Conservation (phyloP, 2,797 vertebrate genomes). For the Morelia viridis region DNA sequence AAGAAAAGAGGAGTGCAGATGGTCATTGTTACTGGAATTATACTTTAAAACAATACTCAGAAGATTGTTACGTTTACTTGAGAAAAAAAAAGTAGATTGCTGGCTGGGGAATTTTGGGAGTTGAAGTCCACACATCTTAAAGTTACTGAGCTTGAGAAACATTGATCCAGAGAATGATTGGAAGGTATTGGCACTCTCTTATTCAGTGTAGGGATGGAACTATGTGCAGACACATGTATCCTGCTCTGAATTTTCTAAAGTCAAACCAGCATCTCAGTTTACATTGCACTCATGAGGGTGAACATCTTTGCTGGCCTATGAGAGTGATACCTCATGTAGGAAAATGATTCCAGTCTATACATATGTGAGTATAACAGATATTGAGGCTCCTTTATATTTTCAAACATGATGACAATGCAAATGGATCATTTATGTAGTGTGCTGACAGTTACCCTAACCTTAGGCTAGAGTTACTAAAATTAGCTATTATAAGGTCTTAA, state of each 20-base stretch:
- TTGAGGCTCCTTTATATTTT: not conserved
- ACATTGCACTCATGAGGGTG: not conserved
- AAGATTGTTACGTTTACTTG: too few species aligned
- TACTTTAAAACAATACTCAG: not conserved
- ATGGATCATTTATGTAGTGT: conserved; percentile 1
- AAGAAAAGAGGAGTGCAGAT: not conserved
- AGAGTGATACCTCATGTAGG: not conserved
- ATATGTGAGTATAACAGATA: conserved; percentile 12
- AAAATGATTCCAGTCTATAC: not conserved
- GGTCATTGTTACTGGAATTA: not conserved
- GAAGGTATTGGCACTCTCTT: too few species aligned
- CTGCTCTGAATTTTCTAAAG: not conserved
- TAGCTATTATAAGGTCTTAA: too few species aligned
- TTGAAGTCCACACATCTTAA: not conserved
- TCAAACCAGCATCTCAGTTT: not conserved
- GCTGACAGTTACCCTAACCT: not conserved
- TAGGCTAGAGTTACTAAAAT: too few species aligned
- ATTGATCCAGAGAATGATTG: too few species aligned
- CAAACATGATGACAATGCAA: not conserved
- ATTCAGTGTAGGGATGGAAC: not conserved
- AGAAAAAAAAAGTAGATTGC: not conserved
- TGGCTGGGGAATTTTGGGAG: not conserved
- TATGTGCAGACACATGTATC: not conserved
- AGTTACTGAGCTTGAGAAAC: not conserved
- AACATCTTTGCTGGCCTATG: not conserved